Evolutionary conservation across 2,113 vertebrate genomes (phyloP).

Genomic region (Spea multiplicata): DNA sequence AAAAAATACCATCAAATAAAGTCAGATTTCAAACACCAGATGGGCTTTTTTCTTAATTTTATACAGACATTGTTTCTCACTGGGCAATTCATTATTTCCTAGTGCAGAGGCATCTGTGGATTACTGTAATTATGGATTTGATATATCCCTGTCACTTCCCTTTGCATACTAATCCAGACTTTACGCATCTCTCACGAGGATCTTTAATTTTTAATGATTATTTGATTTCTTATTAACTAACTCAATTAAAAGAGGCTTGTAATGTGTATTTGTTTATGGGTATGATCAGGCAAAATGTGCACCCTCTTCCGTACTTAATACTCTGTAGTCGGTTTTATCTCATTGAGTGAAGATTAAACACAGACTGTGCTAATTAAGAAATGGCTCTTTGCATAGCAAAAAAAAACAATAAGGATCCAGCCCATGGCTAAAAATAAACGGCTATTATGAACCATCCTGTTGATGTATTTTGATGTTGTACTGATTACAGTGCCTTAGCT

Average conservation of each 20-base stretch:
- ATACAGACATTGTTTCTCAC: conserved; percentile 48
- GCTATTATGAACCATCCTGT: neutral
- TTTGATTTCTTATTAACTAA: conserved; percentile 46
- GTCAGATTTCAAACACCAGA: conserved; percentile 40
- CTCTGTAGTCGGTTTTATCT: neutral
- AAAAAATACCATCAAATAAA: conserved; percentile 31
- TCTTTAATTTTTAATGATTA: conserved; percentile 56
- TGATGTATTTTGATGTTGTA: neutral
- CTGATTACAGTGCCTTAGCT: neutral
- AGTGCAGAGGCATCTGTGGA: conserved; percentile 56
- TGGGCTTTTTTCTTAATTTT: conserved; percentile 49
- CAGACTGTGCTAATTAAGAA: conserved; percentile 13
- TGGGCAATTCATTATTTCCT: conserved; percentile 56
- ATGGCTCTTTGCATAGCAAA: neutral
- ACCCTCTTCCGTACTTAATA: conserved; percentile 8
- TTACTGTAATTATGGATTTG: conserved; percentile 62
- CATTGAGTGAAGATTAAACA: neutral
- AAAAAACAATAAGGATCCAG: neutral
- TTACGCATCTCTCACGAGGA: conserved; percentile 52
- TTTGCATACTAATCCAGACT: conserved; percentile 59
- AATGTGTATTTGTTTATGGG: conserved; percentile 6
- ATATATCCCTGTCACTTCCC: conserved; percentile 50
- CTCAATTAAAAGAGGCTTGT: conserved; percentile 44
- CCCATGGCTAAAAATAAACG: neutral
- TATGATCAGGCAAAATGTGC: neutral